Evolutionary conservation across 2,888 invertebrate genomes (phyloP), one percentile per base, ranked within the genome.

Genomic region (Pristionchus exspectatus): DNA sequence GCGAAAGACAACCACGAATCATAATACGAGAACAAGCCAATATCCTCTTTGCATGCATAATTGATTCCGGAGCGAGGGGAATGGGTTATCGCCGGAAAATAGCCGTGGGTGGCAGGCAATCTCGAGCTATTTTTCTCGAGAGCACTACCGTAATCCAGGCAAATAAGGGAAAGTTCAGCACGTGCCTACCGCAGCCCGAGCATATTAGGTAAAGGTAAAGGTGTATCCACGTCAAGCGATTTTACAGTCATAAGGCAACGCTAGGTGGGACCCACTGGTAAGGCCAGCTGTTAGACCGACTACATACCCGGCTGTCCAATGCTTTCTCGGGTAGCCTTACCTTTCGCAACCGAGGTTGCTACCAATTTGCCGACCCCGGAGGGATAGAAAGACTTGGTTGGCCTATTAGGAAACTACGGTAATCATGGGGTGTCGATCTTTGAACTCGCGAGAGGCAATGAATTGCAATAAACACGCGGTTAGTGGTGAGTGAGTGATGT

Each of bases 1-100:
- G 27, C 16, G 27, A 72, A 72, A 33, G 27, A 33, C 72, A 72
- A 72, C 72, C 16, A 12, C 33, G 72, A 14, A 72, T 30, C 30
- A 66, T 66, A 72, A 72, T 72, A 72, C 27, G 72, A 72, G 72
- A 33, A 72, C 72, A 72, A 72, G 72, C 72, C 72, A 72, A 72
- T 72, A 72, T 72, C 72, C 72, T 30, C 72, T 16, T 30, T 5
- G 72, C 72, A 72, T 72, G 33, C 72, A 72, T 72, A 72, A 72
- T 72, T 33, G 30, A 72, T 72, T 33, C 30, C 56, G 56, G 72
- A 33, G 72, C 72, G 66, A 7, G 59, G 18, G 7, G 27, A 66
- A 66, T 66, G 66, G 66, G 66, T 66, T 66, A 66, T n/a, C 27
- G 66, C 24, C 66, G 66, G 24, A n/a, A 56, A 66, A 66, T 66